Conservation (phyloP, 2,797 vertebrate species). For the Xyrichtys novacula region DNA sequence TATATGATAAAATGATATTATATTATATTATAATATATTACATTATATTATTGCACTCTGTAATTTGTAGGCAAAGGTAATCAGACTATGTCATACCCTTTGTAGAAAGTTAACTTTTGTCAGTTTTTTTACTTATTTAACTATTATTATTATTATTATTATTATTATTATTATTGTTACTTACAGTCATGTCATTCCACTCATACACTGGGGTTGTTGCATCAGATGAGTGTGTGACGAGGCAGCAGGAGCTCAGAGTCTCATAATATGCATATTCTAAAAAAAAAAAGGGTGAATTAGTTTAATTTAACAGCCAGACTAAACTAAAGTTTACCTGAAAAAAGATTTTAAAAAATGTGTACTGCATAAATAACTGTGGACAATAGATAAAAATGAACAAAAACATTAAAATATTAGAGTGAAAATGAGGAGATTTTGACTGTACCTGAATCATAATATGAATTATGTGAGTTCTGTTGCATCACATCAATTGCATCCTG, state of each 20-base stretch:
- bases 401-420: too few species aligned
- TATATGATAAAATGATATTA: too few species aligned
- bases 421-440: not conserved
- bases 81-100: too few species aligned
- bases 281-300: not conserved
- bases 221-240: conserved; percentile 78
- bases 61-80: too few species aligned
- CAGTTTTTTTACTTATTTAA: too few species aligned
- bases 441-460: conserved; percentile 87
- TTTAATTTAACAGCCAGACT: not conserved
- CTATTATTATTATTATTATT: too few species aligned
- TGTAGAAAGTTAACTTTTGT: too few species aligned
- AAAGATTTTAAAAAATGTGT: too few species aligned
- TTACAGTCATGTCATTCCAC: conserved; percentile 88
- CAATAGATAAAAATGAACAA: not conserved
- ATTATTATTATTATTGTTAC: conserved; percentile 36
- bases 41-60: too few species aligned
- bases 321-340: too few species aligned
- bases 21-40: too few species aligned
- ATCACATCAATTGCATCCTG: conserved; percentile 97
- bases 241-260: conserved; percentile 80
- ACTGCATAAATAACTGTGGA: not conserved
- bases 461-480: conserved; percentile 88
- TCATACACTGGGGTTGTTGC: conserved; percentile 73
- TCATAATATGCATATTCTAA: conserved; percentile 88